Conservation (phyloP, 2,113 vertebrate species). For the Lontra canadensis region DNA sequence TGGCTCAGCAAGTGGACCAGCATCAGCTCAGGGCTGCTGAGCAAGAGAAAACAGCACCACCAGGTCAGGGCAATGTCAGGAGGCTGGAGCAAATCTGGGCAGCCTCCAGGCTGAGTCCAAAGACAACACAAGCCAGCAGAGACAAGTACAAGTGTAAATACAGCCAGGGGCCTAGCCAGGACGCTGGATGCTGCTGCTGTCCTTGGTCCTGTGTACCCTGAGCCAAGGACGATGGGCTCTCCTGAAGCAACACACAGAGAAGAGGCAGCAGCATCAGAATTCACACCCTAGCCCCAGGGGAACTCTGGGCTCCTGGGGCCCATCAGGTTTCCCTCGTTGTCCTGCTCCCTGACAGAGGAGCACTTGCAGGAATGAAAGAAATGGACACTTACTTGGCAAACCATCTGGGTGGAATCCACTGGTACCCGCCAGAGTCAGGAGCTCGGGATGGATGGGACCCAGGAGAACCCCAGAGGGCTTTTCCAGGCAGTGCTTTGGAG, state of each 20-base stretch:
- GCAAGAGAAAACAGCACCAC: not conserved
- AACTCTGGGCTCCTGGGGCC: not conserved
- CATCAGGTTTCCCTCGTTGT: not conserved
- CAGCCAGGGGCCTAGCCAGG: not conserved
- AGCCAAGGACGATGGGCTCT: not conserved
- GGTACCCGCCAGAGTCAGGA: not conserved
- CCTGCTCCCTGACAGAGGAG: not conserved
- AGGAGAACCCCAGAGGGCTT: not conserved
- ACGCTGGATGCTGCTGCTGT: accelerated
- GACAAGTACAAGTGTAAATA: not conserved
- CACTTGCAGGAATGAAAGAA: not conserved
- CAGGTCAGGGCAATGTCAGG: not conserved
- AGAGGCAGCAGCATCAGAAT: not conserved
- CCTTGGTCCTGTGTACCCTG: accelerated
- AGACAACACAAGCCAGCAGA: not conserved
- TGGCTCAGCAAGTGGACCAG: accelerated
- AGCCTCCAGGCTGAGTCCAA: not conserved
- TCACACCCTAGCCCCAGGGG: accelerated
- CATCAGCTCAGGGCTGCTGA: not conserved
- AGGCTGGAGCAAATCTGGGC: not conserved
- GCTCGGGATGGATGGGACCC: not conserved
- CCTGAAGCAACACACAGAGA: not conserved
- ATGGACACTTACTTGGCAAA: not conserved
- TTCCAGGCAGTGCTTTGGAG: not conserved
- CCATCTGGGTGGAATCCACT: not conserved